These are phyloP conservation scores for Tylochromis polylepis DNA, from an alignment of 2,113 vertebrate genomes.

Conservation along the genomic window DNA sequence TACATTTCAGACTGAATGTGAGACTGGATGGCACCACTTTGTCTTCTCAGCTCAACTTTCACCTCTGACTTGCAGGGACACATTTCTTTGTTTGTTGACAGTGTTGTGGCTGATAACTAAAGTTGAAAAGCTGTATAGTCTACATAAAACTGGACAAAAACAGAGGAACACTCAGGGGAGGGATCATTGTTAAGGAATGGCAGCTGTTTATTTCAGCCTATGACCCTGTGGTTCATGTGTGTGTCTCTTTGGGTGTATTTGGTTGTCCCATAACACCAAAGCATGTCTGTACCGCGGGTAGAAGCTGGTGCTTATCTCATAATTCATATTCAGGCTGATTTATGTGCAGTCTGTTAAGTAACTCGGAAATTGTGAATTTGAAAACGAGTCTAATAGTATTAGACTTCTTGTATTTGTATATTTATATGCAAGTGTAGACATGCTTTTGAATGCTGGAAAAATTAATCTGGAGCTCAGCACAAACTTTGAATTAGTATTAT, in stretches of 20 bases:
- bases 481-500: neutral
- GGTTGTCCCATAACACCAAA: neutral
- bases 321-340: neutral
- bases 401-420: neutral
- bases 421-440: neutral
- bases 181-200: neutral
- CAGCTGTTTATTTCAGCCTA: neutral
- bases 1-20: conserved; percentile 1
- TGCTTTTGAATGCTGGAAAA: neutral
- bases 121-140: neutral
- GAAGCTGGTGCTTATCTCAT: neutral
- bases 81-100: neutral
- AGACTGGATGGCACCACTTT: neutral
- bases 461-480: neutral
- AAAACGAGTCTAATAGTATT: neutral
- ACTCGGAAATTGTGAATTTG: neutral
- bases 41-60: neutral
- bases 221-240: neutral
- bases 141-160: neutral
- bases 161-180: neutral
- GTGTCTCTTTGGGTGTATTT: conserved; percentile 21
- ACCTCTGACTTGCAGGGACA: neutral
- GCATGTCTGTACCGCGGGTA: neutral
- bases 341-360: neutral
- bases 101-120: neutral